Base-by-base conservation (phyloP, 2,888 invertebrate species). In the Hirtodrosophila trivittata region DNA sequence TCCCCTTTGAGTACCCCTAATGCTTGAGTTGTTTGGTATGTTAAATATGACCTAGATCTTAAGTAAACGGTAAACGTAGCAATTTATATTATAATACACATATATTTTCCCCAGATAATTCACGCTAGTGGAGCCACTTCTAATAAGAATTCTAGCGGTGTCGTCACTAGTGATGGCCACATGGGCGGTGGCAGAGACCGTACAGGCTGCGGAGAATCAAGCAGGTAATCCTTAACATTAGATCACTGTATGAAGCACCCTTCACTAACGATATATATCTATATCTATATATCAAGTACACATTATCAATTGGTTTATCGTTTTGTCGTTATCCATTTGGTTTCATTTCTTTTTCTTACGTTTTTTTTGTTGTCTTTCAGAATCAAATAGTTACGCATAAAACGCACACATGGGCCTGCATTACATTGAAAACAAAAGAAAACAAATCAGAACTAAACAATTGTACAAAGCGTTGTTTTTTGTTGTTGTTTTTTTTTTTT, bases 121-220 rank as follows among this genome's bases (percentile, higher is more conserved):
- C 93, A 94, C 89, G 66, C 80, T 18, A 89, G 92, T 92, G 92
- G 92, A 73, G 57, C 50, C 3, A 89, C 92, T 92, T 92, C 92
- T 67, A 89, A 92, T 66, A 91, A 92, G 77, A 89, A 91, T 68
- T 91, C 91, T 69, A 91, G 92, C 75, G 90, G 91, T 75, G 92
- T 70, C 73, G 90, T 91, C 80, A 92, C 76, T 63, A 87, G 14
- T 45, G 18, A 1, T 21, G 21, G 43, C 14, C 50, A 39, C 21
- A 1, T 10, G 21, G 47, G 26, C 50, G 39, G 37, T 3, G 18
- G n/a, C n/a, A n/a, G n/a, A n/a, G n/a, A n/a, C n/a, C n/a, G n/a
- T n/a, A n/a, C n/a, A n/a, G n/a, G n/a, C n/a, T n/a, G n/a, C n/a
- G n/a, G n/a, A n/a, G n/a, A n/a, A n/a, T n/a, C n/a, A n/a, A n/a